Conservation (phyloP, 2,113 vertebrate species). For the Nerophis ophidion region DNA sequence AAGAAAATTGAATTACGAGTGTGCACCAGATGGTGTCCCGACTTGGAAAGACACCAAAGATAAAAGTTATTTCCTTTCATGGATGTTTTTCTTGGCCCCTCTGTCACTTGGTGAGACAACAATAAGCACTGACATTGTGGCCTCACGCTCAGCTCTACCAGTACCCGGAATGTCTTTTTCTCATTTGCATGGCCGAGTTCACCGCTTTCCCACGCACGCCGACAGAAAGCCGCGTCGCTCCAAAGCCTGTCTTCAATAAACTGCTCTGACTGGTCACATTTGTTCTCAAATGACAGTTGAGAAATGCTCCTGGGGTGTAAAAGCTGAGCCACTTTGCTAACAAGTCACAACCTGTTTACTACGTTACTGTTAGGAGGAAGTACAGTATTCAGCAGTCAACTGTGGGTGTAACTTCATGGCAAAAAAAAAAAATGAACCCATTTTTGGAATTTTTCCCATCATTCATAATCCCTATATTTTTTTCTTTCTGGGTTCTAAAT, state of each 20-base stretch:
- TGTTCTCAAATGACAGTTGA: not conserved
- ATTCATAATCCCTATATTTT: no score
- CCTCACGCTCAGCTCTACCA: conserved; percentile 17
- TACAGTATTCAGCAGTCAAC: not conserved
- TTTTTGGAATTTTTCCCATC: no score
- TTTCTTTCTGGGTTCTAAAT: no score
- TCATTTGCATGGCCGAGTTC: conserved; percentile 21
- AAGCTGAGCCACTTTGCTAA: conserved; percentile 4
- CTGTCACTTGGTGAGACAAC: conserved; percentile 5
- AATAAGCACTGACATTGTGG: conserved; percentile 24
- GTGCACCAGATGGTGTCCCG: conserved; percentile 20
- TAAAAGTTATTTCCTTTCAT: conserved; percentile 24
- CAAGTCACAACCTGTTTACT: conserved; percentile 35
- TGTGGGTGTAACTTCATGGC: not conserved
- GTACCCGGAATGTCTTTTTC: conserved; percentile 26
- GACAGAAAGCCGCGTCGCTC: not conserved
- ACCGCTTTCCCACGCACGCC: conserved; percentile 25
- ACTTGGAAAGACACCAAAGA: conserved; percentile 17
- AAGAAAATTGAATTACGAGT: not conserved
- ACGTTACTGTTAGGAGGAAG: not conserved
- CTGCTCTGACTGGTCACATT: conserved; percentile 10
- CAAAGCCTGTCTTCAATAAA: conserved; percentile 21
- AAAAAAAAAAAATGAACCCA: no score
- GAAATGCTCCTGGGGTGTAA: conserved; percentile 19
- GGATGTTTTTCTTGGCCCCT: conserved; percentile 38